A percentile compares a stretch with the other conserved stretches of the same genome.
Conservation (phyloP, 2,888 invertebrate species). For the Apeira syringaria region DNA sequence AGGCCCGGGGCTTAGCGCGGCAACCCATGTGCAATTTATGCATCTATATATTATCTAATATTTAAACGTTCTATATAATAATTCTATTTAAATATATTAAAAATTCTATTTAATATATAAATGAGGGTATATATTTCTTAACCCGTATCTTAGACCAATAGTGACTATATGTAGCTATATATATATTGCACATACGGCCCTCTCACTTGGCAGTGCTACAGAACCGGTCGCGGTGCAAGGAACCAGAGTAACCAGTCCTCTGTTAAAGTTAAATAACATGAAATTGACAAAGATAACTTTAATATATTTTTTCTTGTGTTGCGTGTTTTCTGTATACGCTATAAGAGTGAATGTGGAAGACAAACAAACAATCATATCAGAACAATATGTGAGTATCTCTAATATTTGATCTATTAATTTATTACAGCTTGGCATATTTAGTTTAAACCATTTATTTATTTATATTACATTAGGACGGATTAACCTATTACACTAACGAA, state of each 20-base stretch:
- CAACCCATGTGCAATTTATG: too few species aligned
- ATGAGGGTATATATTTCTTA: too few species aligned
- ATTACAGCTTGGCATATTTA: too few species aligned
- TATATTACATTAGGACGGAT: too few species aligned
- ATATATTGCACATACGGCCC: not conserved
- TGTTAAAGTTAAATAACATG: not conserved
- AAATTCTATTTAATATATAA: too few species aligned
- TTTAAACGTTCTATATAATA: too few species aligned
- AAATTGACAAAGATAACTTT: not conserved
- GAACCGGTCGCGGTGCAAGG: not conserved
- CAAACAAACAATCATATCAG: not conserved
- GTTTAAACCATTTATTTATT: too few species aligned
- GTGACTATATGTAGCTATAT: not conserved
- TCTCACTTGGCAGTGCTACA: not conserved
- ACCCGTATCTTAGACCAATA: not conserved
- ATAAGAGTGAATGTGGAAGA: not conserved
- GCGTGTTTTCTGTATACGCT: not conserved
- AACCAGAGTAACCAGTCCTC: not conserved
- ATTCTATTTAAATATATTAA: too few species aligned
- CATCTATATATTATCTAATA: too few species aligned
- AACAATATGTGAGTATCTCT: not conserved
- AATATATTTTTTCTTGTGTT: not conserved
- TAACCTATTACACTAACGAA: too few species aligned
- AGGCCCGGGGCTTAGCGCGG: too few species aligned
- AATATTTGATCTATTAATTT: too few species aligned